Evolutionary conservation across 1,140 invertebrate species (phyloP).

Genomic region (Tachypleus tridentatus): DNA sequence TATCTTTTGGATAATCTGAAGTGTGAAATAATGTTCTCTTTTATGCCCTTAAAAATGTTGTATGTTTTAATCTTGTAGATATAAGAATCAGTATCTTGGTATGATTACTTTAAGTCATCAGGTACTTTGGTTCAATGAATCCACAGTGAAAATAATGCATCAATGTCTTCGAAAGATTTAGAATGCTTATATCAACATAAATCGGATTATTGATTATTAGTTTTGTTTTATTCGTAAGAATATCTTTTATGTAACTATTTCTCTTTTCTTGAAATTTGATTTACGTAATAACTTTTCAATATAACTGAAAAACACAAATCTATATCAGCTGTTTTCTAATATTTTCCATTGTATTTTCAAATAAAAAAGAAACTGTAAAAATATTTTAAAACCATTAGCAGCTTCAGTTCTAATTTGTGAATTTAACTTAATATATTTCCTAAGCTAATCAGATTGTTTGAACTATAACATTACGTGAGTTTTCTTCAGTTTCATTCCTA

Average conservation of each 20-base stretch:
- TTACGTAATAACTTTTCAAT: constrained; percentile 30
- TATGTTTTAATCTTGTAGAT: constrained; percentile 16
- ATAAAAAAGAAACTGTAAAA: constrained; percentile 29
- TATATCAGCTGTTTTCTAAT: constrained; percentile 35
- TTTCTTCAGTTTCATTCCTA: too few species aligned
- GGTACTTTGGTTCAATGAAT: constrained; percentile 24
- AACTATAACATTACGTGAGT: constrained; percentile 36
- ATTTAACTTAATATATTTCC: too few species aligned
- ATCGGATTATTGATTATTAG: constrained; percentile 27
- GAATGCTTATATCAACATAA: constrained; percentile 25
- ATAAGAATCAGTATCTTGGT: too few species aligned
- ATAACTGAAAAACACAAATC: constrained; percentile 30
- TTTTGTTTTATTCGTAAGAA: constrained; percentile 21
- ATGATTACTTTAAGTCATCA: constrained; percentile 15
- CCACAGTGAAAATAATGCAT: constrained; percentile 29
- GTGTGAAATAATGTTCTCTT: constrained; percentile 16
- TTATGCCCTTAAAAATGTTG: constrained; percentile 21
- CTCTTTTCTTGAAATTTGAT: constrained; percentile 32
- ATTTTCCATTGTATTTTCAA: constrained; percentile 41
- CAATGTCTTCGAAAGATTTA: too few species aligned
- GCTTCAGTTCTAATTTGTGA: too few species aligned
- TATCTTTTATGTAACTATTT: constrained; percentile 20
- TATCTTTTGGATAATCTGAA: too few species aligned
- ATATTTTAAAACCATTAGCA: constrained; percentile 27
- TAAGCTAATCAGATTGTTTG: too few species aligned